A percentile compares a stretch with the other conserved stretches of the same genome.
Conservation (phyloP, 2,797 vertebrate genomes). For the Hoplostethus mediterraneus region DNA sequence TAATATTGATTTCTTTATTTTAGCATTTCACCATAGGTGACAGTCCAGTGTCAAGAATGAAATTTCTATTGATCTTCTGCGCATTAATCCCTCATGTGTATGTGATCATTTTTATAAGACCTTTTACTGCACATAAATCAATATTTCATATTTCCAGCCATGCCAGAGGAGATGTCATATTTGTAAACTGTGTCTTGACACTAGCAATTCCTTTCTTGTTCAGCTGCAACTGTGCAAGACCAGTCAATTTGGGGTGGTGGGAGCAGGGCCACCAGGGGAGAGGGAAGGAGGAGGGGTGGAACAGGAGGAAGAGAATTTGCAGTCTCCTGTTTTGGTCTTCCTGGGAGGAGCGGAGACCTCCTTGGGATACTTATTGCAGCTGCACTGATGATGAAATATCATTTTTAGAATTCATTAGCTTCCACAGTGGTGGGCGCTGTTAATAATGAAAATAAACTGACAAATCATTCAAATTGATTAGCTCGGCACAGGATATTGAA, state of each 20-base stretch:
- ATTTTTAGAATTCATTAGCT: conserved; percentile 81
- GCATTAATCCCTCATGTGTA: conserved; percentile 99
- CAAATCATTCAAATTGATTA: conserved; percentile 80
- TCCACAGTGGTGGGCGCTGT: conserved; percentile 70
- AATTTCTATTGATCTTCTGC: conserved; percentile 99
- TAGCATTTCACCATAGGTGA: conserved; percentile 99
- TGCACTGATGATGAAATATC: conserved; percentile 82
- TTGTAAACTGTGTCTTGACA: conserved; percentile 99
- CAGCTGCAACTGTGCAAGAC: conserved; percentile 99
- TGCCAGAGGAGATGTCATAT: conserved; percentile 99
- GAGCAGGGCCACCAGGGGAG: conserved; percentile 89
- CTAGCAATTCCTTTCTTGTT: conserved; percentile 99
- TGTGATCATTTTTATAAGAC: conserved; percentile 99
- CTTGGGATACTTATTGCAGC: conserved; percentile 55
- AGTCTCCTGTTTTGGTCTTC: conserved; percentile 65
- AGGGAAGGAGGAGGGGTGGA: conserved; percentile 69
- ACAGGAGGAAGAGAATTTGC: conserved; percentile 60
- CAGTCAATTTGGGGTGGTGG: conserved; percentile 97
- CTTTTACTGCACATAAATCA: conserved; percentile 99
- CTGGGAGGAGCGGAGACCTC: conserved; percentile 70
- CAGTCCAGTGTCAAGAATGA: conserved; percentile 99
- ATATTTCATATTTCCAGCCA: conserved; percentile 99
- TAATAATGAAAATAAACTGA: conserved; percentile 81
- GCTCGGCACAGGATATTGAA: conserved; percentile 71
- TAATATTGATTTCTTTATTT: conserved; percentile 99